A percentile compares a stretch with the other conserved stretches of the same genome.
Conservation (phyloP, 2,113 vertebrate species). For the Bos javanicus region DNA sequence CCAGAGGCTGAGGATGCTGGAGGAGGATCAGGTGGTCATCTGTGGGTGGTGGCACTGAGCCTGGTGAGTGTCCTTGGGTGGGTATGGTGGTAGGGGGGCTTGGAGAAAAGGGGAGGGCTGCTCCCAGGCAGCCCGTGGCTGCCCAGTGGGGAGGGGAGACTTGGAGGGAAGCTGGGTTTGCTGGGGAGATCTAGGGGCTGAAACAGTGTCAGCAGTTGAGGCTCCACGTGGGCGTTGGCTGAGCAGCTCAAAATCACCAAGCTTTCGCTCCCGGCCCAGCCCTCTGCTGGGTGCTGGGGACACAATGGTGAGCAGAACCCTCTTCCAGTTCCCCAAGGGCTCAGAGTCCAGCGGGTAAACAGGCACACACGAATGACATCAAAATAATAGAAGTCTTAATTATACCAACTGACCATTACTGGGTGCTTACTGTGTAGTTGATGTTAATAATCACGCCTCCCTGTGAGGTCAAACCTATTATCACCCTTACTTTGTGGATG, state of each 20-base stretch:
- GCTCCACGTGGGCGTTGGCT: not conserved
- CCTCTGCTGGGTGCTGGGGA: not conserved
- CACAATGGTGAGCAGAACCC: not conserved
- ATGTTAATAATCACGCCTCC: not conserved
- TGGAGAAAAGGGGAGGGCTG: not conserved
- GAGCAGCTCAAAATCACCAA: not conserved
- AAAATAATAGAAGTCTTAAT: not conserved
- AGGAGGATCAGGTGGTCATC: not conserved
- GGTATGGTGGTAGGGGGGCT: not conserved
- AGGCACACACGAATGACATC: not conserved
- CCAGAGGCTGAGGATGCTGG: not conserved
- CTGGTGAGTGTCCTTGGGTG: too few species aligned
- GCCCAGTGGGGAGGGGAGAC: not conserved
- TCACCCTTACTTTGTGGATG: not conserved
- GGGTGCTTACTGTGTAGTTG: too few species aligned
- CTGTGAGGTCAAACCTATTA: not conserved
- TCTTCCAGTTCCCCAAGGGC: not conserved
- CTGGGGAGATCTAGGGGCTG: not conserved
- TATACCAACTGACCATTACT: not conserved
- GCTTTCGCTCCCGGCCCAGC: not conserved
- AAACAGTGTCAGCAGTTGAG: not conserved
- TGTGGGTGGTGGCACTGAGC: not conserved
- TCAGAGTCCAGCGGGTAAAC: not conserved
- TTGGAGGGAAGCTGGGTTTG: not conserved
- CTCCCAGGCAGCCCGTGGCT: rapidly evolving